phyloP scores from a whole-genome alignment of 2,888 invertebrate genomes.

The Odontomyia ornata region DNA sequence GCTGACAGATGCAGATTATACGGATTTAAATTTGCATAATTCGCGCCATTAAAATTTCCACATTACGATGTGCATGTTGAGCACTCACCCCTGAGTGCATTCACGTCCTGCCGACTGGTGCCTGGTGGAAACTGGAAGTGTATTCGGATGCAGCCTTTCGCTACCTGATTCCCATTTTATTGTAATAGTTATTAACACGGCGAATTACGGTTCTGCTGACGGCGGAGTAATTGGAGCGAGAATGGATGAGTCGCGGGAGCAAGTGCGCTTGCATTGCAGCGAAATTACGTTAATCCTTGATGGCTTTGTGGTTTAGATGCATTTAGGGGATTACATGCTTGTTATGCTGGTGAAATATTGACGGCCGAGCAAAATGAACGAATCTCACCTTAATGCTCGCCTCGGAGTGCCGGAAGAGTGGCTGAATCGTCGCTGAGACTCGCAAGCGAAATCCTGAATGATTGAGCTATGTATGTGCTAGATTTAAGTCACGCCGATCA shows the following conservation, averaged over 20 bases:
- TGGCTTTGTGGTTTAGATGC: not conserved
- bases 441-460: too few species aligned
- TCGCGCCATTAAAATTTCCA: slow-evolving; percentile 4
- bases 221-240: not conserved
- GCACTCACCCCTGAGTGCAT: not conserved
- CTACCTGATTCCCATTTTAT: not conserved
- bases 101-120: not conserved
- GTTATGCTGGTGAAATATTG: too few species aligned
- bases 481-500: too few species aligned
- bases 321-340: not conserved
- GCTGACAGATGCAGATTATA: slow-evolving; percentile 41
- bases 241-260: not conserved
- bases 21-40: slow-evolving; percentile 45
- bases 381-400: too few species aligned
- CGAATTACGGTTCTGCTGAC: slow-evolving; percentile 9
- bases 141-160: not conserved
- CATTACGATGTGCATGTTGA: not conserved
- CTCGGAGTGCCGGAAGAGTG: too few species aligned
- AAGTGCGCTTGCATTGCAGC: not conserved
- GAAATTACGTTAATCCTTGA: not conserved
- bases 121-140: not conserved
- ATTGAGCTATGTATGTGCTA: too few species aligned
- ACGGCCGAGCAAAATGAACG: too few species aligned
- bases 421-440: too few species aligned
- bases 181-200: not conserved